Percentiles rank a stretch among this genome's conserved stretches.
Evolutionary conservation across 2,888 invertebrate genomes (phyloP).

Genomic region (Oithona nana): DNA sequence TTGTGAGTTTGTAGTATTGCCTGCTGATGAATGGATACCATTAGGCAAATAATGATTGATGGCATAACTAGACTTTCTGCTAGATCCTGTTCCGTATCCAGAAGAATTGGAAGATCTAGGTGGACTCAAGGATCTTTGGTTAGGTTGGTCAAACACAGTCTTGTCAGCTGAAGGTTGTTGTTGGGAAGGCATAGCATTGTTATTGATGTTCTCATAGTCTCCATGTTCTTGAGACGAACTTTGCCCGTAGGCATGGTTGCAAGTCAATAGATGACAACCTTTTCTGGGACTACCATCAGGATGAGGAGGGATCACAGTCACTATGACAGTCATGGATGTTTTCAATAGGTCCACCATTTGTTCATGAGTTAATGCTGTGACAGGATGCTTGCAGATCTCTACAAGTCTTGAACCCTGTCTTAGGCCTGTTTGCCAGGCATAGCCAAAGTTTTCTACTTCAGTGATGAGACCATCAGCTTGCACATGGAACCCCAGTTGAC

Average conservation of each 20-base stretch:
- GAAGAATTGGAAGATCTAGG: slow-evolving; percentile 62
- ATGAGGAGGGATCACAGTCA: slow-evolving; percentile 56
- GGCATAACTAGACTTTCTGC: slow-evolving; percentile 28
- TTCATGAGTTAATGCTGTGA: slow-evolving; percentile 69
- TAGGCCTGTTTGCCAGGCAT: slow-evolving; percentile 50
- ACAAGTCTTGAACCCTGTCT: slow-evolving; percentile 72
- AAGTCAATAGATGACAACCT: slow-evolving; percentile 12
- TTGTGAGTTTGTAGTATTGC: not conserved
- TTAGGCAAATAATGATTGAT: not conserved
- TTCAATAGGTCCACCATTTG: slow-evolving; percentile 80
- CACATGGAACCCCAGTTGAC: slow-evolving; percentile 59
- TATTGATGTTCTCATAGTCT: slow-evolving; percentile 47
- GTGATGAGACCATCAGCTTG: slow-evolving; percentile 85
- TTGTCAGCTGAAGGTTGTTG: not conserved
- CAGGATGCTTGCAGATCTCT: slow-evolving; percentile 74
- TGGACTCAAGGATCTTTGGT: slow-evolving; percentile 53
- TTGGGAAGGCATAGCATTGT: slow-evolving; percentile 23
- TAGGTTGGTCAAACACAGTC: slow-evolving; percentile 23
- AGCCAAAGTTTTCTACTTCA: slow-evolving; percentile 38
- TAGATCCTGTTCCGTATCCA: slow-evolving; percentile 57
- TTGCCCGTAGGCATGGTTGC: slow-evolving; percentile 1
- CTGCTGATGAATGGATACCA: no score
- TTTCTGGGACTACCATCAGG: slow-evolving; percentile 43
- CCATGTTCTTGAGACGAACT: slow-evolving; percentile 40
- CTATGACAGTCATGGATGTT: slow-evolving; percentile 67